A percentile compares a stretch with the other conserved stretches of the same genome.
These are phyloP conservation scores for Chrysomela aeneicollis DNA, from an alignment of 2,888 invertebrate species.

Conservation along the genomic window DNA sequence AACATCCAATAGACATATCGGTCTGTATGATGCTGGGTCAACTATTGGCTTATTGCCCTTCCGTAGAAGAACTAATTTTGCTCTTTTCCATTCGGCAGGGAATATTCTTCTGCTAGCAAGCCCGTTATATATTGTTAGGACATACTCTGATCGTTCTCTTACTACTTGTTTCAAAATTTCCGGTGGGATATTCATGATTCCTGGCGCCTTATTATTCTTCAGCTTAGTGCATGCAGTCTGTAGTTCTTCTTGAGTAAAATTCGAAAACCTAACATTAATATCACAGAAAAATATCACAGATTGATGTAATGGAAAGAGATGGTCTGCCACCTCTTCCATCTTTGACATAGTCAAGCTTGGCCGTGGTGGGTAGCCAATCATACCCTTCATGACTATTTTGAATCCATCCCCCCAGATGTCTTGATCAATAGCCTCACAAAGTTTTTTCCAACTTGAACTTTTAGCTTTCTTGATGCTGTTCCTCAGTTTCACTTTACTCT, in stretches of 20 bases:
- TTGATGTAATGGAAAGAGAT: neutral
- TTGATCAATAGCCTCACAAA: too few relatives aligned
- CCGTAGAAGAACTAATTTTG: neutral
- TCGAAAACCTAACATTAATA: neutral
- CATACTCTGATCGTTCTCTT: too few relatives aligned
- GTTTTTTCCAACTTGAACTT: too few relatives aligned
- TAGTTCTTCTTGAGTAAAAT: neutral
- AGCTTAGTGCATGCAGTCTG: neutral
- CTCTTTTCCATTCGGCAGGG: neutral
- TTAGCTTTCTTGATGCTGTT: too few relatives aligned
- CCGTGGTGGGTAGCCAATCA: neutral
- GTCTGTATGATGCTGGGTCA: too few relatives aligned
- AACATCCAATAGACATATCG: too few relatives aligned
- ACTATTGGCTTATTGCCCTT: neutral
- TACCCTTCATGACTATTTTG: neutral
- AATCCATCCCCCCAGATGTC: too few relatives aligned
- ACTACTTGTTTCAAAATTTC: too few relatives aligned
- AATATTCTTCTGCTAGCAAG: too few relatives aligned
- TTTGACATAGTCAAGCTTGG: neutral
- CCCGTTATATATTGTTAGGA: too few relatives aligned
- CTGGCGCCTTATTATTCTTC: neutral
- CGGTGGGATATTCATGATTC: too few relatives aligned
- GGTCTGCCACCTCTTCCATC: neutral
- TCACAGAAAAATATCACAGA: neutral
- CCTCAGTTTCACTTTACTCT: too few relatives aligned